Conservation (phyloP, 2,113 vertebrate genomes). For the Periophthalmodon schlosseri region DNA sequence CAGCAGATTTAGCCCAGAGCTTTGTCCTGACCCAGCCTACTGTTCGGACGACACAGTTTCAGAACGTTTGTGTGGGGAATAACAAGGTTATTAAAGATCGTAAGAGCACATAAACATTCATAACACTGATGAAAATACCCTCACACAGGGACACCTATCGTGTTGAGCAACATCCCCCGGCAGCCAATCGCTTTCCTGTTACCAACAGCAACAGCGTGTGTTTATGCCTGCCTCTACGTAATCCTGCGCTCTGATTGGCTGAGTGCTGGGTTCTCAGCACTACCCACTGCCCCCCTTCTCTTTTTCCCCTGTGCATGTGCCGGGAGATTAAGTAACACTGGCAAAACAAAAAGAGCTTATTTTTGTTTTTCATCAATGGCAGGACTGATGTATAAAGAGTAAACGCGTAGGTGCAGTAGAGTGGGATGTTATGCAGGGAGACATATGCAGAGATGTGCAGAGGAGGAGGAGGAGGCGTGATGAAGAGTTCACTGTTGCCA, state of each 20-base stretch:
- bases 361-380: conserved; percentile 76
- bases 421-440: conserved; percentile 19
- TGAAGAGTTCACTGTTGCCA: conserved; percentile 68
- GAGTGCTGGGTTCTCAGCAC: conserved; percentile 3
- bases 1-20: conserved; percentile 11
- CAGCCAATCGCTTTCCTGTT: conserved; percentile 79
- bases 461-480: conserved; percentile 32
- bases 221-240: conserved; percentile 51
- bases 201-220: conserved; percentile 77
- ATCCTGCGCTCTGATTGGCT: conserved; percentile 71
- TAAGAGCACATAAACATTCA: conserved; percentile 64
- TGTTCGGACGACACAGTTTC: conserved; percentile 1
- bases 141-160: conserved; percentile 62
- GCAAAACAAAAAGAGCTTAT: conserved; percentile 80
- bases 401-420: conserved; percentile 33
- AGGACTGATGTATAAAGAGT: conserved; percentile 51
- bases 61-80: conserved; percentile 54
- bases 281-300: conserved; percentile 41
- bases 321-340: conserved; percentile 75
- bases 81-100: conserved; percentile 75
- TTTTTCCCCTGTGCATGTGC: conserved; percentile 20
- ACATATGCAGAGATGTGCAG: conserved; percentile 12
- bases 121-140: conserved; percentile 66
- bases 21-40: neutral
- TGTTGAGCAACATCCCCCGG: conserved; percentile 60